Percentiles rank a stretch among this genome's conserved stretches.
Evolutionary conservation across 2,888 invertebrate genomes (phyloP).

Genomic region (Epinotia brunnichana): DNA sequence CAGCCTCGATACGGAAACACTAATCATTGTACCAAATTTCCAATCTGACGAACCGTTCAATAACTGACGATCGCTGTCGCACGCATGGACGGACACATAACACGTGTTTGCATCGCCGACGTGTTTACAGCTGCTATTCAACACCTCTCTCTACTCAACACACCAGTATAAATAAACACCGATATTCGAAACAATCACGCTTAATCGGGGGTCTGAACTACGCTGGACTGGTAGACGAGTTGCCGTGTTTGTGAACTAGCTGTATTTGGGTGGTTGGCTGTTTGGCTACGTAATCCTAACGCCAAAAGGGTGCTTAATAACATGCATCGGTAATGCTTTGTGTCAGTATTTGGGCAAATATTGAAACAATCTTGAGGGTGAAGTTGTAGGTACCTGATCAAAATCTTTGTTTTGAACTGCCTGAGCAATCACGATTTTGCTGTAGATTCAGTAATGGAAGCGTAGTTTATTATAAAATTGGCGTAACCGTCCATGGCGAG

Average conservation of each 20-base stretch:
- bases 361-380: background rate
- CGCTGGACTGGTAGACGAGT: background rate
- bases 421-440: background rate
- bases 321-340: background rate
- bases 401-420: background rate
- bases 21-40: conserved; percentile 10
- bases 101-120: conserved; percentile 8
- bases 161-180: background rate
- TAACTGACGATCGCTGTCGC: background rate
- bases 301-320: conserved; percentile 5
- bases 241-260: background rate
- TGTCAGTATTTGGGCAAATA: conserved; percentile 1
- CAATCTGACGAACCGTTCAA: conserved; percentile 6
- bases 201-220: too few species aligned
- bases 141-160: background rate
- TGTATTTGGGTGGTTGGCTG: background rate
- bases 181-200: background rate
- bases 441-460: too few species aligned
- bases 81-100: conserved; percentile 3
- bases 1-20: background rate
- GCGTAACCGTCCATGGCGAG: too few species aligned
- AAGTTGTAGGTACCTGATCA: background rate
- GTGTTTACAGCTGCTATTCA: conserved; percentile 8
- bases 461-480: too few species aligned
- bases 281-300: conserved; percentile 13